A percentile compares a stretch with the other conserved stretches of the same genome.
phyloP scores from a whole-genome alignment of 2,888 invertebrate genomes.

The Myathropa florea region DNA sequence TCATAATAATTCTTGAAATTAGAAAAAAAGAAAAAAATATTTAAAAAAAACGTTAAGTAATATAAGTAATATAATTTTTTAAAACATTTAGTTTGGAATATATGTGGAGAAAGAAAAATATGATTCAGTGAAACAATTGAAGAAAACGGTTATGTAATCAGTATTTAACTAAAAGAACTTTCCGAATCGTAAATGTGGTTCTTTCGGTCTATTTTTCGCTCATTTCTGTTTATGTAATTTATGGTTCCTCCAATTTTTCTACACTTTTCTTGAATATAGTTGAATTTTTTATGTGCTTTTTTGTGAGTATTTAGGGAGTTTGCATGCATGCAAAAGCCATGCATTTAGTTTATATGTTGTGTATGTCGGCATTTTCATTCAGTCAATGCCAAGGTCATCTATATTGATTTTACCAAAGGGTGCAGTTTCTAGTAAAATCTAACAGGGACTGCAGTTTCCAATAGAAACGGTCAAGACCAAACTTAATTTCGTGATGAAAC shows the following conservation, averaged over 20 bases:
- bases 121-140: neutral
- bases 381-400: neutral
- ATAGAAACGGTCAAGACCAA: neutral
- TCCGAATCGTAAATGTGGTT: slow-evolving; percentile 46
- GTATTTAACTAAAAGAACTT: slow-evolving; percentile 14
- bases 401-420: neutral
- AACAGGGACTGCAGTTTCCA: neutral
- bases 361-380: neutral
- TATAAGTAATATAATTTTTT: neutral
- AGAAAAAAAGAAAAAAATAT: neutral
- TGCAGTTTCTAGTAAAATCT: neutral
- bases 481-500: too few species aligned
- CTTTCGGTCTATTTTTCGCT: slow-evolving; percentile 15
- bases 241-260: neutral
- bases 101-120: neutral
- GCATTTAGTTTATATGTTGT: neutral
- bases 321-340: neutral
- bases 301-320: too few species aligned
- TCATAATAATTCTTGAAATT: neutral
- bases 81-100: neutral
- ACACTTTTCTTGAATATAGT: neutral
- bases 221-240: slow-evolving; percentile 39
- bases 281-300: neutral
- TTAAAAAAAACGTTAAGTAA: neutral
- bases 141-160: slow-evolving; percentile 53